phyloP scores from a whole-genome alignment of 2,797 vertebrate species.

The Darevskia nairensis region DNA sequence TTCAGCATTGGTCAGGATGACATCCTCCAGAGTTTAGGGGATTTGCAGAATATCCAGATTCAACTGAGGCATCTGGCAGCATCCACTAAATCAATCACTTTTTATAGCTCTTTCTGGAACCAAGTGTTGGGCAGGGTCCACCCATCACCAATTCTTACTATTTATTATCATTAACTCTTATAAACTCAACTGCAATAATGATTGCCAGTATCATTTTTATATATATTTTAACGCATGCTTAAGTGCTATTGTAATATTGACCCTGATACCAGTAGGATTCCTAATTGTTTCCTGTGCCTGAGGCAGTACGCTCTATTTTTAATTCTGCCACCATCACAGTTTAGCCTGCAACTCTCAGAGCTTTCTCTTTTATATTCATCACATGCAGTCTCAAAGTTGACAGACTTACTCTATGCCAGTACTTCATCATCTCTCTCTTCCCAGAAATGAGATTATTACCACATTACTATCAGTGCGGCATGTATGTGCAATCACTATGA shows the following conservation, averaged over 20 bases:
- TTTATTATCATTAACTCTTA: background rate
- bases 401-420: background rate
- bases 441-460: slow-evolving; percentile 17
- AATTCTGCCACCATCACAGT: background rate
- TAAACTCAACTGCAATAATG: background rate
- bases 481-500: slow-evolving; percentile 1
- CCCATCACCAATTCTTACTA: background rate
- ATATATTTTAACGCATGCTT: rapidly evolving
- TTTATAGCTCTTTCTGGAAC: background rate
- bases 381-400: background rate
- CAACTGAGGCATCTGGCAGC: background rate
- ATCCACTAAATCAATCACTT: background rate
- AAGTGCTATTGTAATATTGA: background rate
- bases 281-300: background rate
- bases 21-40: background rate
- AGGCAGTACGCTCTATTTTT: background rate
- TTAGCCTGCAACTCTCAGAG: background rate
- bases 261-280: background rate
- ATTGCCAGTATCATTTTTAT: background rate
- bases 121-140: background rate
- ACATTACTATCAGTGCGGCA: background rate
- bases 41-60: background rate
- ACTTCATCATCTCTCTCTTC: background rate
- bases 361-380: background rate
- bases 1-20: background rate